A percentile compares a stretch with the other conserved stretches of the same genome.
phyloP scores from a whole-genome alignment of 2,797 vertebrate genomes.

The Aeoliscus strigatus region DNA sequence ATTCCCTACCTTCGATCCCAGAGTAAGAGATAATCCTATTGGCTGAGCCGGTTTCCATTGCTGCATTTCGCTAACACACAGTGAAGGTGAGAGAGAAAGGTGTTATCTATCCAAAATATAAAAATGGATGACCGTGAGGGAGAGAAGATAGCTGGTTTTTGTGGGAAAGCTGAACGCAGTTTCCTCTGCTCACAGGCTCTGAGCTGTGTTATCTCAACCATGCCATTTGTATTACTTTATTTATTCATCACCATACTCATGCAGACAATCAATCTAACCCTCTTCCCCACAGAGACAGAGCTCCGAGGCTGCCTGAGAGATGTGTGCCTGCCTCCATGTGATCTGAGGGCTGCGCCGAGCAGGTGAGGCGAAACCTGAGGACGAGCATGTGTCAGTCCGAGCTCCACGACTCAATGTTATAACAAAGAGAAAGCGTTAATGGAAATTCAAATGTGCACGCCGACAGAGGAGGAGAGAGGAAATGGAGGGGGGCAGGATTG shows the following conservation, averaged over 20 bases:
- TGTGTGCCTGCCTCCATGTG: slow-evolving; percentile 32
- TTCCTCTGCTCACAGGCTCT: slow-evolving; percentile 18
- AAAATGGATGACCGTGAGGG: slow-evolving; percentile 35
- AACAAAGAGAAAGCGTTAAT: slow-evolving; percentile 69
- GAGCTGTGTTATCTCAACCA: slow-evolving; percentile 49
- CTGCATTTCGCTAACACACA: slow-evolving; percentile 64
- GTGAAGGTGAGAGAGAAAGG: slow-evolving; percentile 50
- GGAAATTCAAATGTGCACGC: slow-evolving; percentile 62
- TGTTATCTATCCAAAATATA: slow-evolving; percentile 55
- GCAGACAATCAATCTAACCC: slow-evolving; percentile 63
- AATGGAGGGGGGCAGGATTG: slow-evolving; percentile 15
- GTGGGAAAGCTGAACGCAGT: slow-evolving; percentile 31
- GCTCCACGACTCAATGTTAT: slow-evolving; percentile 67
- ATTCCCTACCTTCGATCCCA: slow-evolving; percentile 31
- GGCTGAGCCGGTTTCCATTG: slow-evolving; percentile 62
- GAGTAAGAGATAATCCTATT: slow-evolving; percentile 52
- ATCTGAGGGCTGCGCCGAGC: slow-evolving; percentile 47
- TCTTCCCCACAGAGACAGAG: slow-evolving; percentile 45
- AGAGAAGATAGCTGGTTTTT: slow-evolving; percentile 27
- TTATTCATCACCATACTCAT: slow-evolving; percentile 58
- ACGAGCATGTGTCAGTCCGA: slow-evolving; percentile 21
- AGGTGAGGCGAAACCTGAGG: no score
- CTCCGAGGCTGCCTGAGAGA: slow-evolving; percentile 38
- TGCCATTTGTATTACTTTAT: slow-evolving; percentile 59
- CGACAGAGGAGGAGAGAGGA: slow-evolving; percentile 10